A percentile compares a stretch with the other conserved stretches of the same genome.
Conservation (phyloP, 1,140 invertebrate species). For the Hormaphis cornu region DNA sequence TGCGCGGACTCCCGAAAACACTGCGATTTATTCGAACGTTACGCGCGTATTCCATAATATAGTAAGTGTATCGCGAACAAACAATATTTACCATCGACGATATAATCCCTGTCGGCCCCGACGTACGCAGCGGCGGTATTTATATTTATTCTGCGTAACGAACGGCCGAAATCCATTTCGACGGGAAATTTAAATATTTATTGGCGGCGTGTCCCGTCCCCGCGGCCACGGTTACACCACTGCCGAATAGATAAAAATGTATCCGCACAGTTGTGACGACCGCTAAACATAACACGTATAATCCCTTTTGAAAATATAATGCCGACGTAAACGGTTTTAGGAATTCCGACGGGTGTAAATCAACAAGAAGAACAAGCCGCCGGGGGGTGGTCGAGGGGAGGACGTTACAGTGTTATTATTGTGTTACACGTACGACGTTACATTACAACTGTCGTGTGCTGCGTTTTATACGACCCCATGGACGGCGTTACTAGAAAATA, state of each 20-base stretch:
- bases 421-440: too few species aligned
- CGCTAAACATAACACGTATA: background rate
- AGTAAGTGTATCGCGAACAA: too few species aligned
- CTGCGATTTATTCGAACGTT: too few species aligned
- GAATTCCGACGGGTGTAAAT: conserved; percentile 29
- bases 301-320: conserved; percentile 32
- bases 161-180: background rate
- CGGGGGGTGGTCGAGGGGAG: background rate
- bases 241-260: conserved; percentile 20
- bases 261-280: background rate
- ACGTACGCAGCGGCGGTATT: background rate
- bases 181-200: conserved; percentile 22
- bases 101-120: too few species aligned
- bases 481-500: too few species aligned
- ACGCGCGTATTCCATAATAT: too few species aligned
- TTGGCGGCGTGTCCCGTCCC: background rate
- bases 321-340: conserved; percentile 14
- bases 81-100: too few species aligned
- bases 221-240: background rate
- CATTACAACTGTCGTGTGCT: too few species aligned
- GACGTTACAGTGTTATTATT: background rate
- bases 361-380: conserved; percentile 22
- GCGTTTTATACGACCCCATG: too few species aligned
- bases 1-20: too few species aligned
- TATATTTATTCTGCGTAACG: background rate